A percentile compares a stretch with the other conserved stretches of the same genome.
Evolutionary conservation across 2,113 vertebrate genomes (phyloP).

Genomic region (Mesitornis unicolor): DNA sequence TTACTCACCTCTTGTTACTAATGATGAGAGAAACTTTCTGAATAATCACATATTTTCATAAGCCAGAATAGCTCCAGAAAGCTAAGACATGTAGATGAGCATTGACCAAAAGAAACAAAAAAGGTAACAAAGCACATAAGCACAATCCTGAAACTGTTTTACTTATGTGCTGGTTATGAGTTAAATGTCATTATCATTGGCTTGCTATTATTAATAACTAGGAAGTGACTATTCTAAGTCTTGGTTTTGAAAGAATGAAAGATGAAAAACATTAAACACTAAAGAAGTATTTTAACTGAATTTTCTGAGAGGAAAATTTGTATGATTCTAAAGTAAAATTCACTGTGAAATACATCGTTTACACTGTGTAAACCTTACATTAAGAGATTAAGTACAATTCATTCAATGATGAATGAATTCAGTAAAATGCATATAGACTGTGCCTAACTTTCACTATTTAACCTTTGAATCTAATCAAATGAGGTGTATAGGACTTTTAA

Average conservation of each 20-base stretch:
- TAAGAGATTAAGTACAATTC: background rate
- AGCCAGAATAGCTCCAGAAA: conserved; percentile 34
- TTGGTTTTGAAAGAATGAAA: background rate
- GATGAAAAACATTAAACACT: background rate
- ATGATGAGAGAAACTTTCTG: conserved; percentile 28
- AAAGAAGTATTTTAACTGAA: conserved; percentile 19
- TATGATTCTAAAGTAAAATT: conserved; percentile 4
- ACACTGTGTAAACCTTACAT: background rate
- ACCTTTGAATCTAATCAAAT: background rate
- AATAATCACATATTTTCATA: conserved; percentile 38
- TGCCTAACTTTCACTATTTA: background rate
- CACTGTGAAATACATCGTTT: background rate
- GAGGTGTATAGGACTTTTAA: background rate
- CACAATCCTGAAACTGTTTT: background rate
- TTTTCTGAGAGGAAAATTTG: conserved; percentile 16
- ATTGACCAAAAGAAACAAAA: conserved; percentile 47
- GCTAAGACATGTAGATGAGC: background rate
- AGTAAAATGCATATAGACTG: background rate
- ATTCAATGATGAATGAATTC: background rate
- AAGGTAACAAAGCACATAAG: background rate
- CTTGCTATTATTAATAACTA: conserved; percentile 50
- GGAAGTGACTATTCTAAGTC: conserved; percentile 16
- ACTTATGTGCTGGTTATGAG: conserved; percentile 44
- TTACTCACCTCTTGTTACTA: conserved; percentile 40
- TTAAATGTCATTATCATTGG: conserved; percentile 36